These are phyloP conservation scores for Hyposmocoma kahamanoa DNA, from an alignment of 1,140 invertebrate species.

Conservation along the genomic window DNA sequence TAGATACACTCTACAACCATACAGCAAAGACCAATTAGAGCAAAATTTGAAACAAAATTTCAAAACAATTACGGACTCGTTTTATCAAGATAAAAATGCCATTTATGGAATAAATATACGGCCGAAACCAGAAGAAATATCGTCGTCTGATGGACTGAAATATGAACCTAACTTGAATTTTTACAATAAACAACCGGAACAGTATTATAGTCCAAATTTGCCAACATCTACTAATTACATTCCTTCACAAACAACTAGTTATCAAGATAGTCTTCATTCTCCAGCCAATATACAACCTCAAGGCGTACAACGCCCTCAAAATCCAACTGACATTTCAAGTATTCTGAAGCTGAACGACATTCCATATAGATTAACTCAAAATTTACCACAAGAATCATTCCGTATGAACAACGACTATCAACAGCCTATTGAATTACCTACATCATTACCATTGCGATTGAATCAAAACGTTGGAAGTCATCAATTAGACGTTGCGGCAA, in stretches of 20 bases:
- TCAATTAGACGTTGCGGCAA: constrained; percentile 53
- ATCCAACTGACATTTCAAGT: constrained; percentile 30
- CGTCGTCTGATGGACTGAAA: constrained; percentile 26
- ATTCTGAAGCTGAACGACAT: constrained; percentile 58
- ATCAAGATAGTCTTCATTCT: constrained; percentile 35
- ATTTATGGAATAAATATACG: constrained; percentile 48
- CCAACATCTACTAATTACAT: constrained; percentile 24
- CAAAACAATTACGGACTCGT: constrained; percentile 39
- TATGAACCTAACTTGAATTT: constrained; percentile 25
- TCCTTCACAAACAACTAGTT: constrained; percentile 30
- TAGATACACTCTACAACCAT: constrained; percentile 28
- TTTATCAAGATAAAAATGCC: constrained; percentile 58
- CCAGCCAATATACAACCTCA: constrained; percentile 35
- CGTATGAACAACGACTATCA: constrained; percentile 42
- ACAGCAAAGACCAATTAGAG: constrained; percentile 41
- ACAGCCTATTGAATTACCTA: constrained; percentile 40
- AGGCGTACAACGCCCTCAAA: constrained; percentile 28
- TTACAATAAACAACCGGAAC: constrained; percentile 32
- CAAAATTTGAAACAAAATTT: constrained; percentile 43
- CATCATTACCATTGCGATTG: constrained; percentile 43
- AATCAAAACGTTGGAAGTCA: constrained; percentile 68
- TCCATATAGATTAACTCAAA: constrained; percentile 47
- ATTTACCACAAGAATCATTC: constrained; percentile 29
- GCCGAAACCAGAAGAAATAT: constrained; percentile 41
- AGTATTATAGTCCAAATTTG: constrained; percentile 23